A percentile compares a stretch with the other conserved stretches of the same genome.
Conservation (phyloP, 2,888 invertebrate genomes). For the Drepana falcataria region DNA sequence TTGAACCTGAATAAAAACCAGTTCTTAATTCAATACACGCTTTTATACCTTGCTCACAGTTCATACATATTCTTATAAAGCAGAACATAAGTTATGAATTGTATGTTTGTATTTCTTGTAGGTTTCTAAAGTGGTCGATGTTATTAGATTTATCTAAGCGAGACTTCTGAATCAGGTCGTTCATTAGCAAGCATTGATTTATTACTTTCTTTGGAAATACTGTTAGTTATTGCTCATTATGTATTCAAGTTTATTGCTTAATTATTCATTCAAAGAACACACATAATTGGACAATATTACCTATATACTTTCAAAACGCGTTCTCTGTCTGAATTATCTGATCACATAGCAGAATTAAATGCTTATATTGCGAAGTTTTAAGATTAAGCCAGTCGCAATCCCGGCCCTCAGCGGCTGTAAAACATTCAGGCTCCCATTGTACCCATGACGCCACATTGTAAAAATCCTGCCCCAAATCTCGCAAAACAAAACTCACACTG, state of each 20-base stretch:
- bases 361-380: not conserved
- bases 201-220: no score
- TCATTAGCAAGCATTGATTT: not conserved
- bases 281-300: not conserved
- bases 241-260: not conserved
- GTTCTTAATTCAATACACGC: constrained; percentile 41
- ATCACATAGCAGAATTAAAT: not conserved
- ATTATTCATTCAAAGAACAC: not conserved
- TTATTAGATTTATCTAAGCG: not conserved
- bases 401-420: constrained; percentile 41
- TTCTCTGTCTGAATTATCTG: not conserved
- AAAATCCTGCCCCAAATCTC: constrained; percentile 75
- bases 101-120: not conserved
- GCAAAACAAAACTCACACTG: constrained; percentile 69
- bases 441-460: constrained; percentile 68
- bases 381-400: constrained; percentile 16
- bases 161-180: not conserved
- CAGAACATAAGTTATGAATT: not conserved
- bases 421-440: constrained; percentile 54
- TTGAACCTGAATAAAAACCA: constrained; percentile 51
- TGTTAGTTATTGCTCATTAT: not conserved
- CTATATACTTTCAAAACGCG: not conserved
- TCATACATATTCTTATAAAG: constrained; percentile 15
- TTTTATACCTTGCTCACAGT: constrained; percentile 28
- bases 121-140: not conserved